Conservation (phyloP, 1,140 invertebrate genomes). For the Drosophila parvula region DNA sequence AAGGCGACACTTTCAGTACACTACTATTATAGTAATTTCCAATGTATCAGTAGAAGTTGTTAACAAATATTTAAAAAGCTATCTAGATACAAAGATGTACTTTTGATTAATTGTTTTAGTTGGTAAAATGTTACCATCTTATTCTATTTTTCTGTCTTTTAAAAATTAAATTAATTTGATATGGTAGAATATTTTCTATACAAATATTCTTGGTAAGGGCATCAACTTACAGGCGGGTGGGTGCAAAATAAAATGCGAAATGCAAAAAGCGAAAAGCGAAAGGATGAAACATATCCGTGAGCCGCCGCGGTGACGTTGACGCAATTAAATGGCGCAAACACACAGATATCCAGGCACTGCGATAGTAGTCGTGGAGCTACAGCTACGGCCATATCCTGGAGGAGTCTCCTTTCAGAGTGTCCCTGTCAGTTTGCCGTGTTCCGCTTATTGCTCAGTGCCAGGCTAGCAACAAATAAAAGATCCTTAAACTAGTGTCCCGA, state of each 20-base stretch:
- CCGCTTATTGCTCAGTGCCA: constrained; percentile 1
- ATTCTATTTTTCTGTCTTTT: not conserved
- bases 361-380: not conserved
- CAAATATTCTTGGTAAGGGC: constrained; percentile 1
- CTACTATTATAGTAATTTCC: not conserved
- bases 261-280: constrained; percentile 10
- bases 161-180: not conserved
- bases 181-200: too few species aligned
- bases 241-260: constrained; percentile 29
- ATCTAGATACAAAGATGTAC: not conserved
- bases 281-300: constrained; percentile 36
- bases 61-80: too few species aligned
- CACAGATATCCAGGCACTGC: not conserved
- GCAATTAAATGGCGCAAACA: constrained; percentile 57
- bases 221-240: constrained; percentile 6
- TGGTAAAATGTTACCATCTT: not conserved
- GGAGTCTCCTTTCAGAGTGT: constrained; percentile 14
- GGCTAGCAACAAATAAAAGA: not conserved
- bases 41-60: not conserved
- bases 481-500: not conserved
- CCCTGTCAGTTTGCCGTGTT: constrained; percentile 6
- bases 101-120: too few species aligned
- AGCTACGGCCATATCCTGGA: constrained; percentile 17
- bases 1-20: not conserved
- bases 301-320: constrained; percentile 37